Base-by-base conservation (phyloP, 2,888 invertebrate species). In the Hydrotaea cyrtoneurina region DNA sequence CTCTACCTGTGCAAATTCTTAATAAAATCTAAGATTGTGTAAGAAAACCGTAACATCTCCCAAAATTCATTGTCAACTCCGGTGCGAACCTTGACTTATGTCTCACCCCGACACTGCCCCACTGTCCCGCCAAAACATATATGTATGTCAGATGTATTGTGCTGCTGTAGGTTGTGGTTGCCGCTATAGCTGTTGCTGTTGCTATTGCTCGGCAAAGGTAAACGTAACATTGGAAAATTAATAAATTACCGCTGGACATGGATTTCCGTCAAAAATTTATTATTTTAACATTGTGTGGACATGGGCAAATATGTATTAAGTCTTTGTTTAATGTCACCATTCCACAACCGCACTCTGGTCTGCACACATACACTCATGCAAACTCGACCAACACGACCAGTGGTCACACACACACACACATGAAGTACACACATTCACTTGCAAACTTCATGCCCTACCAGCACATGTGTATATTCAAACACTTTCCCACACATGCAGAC, bases 231-330 rank as follows among this genome's bases (percentile, higher is more conserved):
- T 85, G 72, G 17, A 82, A 82, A 77, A 82, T 85, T 85, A 79
- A 85, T 82, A 77, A 82, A 82, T 79, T 82, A 79, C 43, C 76
- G 19, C 21, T 64, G 46, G 69, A 36, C 76, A 81, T 75, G 72
- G 59, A 79, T 77, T 79, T 85, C 81, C 81, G 72, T 79, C 73
- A 78, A 66, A 72, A 81, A 78, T 80, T 78, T 85, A 78, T 80
- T 82, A 80, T 82, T 82, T 82, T 72, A 80, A 78, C 62, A 78
- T 74, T 72, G 74, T 72, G 69, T 66, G 80, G 82, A 82, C 72
- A 78, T n/a, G 59, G 8, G 23, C 53, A 76, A 73, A 82, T 66
- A 69, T 78, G 72, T 78, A 75, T 80, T 72, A 78, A 77, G 77
- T 75, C 75, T 59, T 81, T 85, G 53, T 79, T 78, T 55, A 39